phyloP scores from a whole-genome alignment of 2,113 vertebrate genomes.

The Serilophus lunatus region DNA sequence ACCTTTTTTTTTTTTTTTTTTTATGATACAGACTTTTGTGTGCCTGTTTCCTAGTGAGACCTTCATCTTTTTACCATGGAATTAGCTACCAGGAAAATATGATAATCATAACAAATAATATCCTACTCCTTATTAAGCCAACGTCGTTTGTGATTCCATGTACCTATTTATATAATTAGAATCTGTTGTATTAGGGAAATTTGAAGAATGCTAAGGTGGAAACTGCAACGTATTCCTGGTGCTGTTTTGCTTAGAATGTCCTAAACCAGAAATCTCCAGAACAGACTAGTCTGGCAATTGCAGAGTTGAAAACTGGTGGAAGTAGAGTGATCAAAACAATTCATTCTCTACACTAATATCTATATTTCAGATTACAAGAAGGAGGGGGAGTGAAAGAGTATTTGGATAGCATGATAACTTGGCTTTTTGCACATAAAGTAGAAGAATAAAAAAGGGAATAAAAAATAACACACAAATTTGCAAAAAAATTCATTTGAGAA shows the following conservation, averaged over 20 bases:
- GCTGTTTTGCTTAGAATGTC: background rate
- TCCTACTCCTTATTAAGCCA: too few relatives aligned
- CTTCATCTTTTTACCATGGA: too few relatives aligned
- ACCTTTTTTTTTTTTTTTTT: too few relatives aligned
- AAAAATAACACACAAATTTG: background rate
- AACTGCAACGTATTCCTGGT: background rate
- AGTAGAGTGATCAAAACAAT: background rate
- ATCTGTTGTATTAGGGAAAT: background rate
- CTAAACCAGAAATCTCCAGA: background rate
- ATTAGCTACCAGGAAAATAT: too few relatives aligned
- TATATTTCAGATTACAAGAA: background rate
- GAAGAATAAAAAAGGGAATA: background rate
- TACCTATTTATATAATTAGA: background rate
- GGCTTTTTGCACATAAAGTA: accelerated
- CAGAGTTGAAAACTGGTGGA: background rate
- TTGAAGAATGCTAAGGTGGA: background rate
- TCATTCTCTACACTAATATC: background rate
- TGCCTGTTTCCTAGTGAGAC: too few relatives aligned
- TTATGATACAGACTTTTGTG: too few relatives aligned
- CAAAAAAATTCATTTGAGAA: background rate
- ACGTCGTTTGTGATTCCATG: too few relatives aligned
- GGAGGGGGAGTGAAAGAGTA: background rate
- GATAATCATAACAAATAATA: too few relatives aligned
- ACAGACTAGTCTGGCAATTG: background rate
- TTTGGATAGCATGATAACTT: background rate